Conservation (phyloP, 2,113 vertebrate genomes). For the Recurvirostra avosetta region DNA sequence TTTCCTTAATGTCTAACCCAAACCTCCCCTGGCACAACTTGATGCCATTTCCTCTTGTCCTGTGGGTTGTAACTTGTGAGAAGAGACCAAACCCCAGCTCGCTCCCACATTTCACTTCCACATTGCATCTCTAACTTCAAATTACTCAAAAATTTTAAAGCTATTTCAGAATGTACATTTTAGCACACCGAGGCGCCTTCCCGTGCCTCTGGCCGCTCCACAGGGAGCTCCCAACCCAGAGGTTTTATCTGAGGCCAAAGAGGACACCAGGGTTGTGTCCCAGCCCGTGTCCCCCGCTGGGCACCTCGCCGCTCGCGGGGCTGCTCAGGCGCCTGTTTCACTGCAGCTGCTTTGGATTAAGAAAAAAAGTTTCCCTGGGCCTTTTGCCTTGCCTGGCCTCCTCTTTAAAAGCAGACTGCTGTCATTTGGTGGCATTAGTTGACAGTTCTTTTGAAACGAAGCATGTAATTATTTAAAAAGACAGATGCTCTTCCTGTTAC, state of each 20-base stretch:
- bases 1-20: too few relatives aligned
- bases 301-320: background rate
- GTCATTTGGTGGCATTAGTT: background rate
- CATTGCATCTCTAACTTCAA: background rate
- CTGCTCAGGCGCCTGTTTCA: too few relatives aligned
- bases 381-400: background rate
- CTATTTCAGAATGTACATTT: background rate
- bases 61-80: too few relatives aligned
- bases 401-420: too few relatives aligned
- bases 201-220: background rate
- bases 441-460: background rate
- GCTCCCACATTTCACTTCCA: background rate
- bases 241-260: background rate
- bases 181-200: background rate
- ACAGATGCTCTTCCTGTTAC: background rate
- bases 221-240: too few relatives aligned
- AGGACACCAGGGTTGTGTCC: background rate
- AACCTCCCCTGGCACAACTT: too few relatives aligned
- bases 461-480: background rate
- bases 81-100: too few relatives aligned
- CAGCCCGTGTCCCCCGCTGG: background rate
- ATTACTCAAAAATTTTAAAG: background rate
- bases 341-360: background rate
- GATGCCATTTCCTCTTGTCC: too few relatives aligned
- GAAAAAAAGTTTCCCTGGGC: too few relatives aligned